Evolutionary conservation across 2,113 vertebrate species (phyloP), one percentile per base, ranked within the genome.

Genomic region (Maccullochella peelii): DNA sequence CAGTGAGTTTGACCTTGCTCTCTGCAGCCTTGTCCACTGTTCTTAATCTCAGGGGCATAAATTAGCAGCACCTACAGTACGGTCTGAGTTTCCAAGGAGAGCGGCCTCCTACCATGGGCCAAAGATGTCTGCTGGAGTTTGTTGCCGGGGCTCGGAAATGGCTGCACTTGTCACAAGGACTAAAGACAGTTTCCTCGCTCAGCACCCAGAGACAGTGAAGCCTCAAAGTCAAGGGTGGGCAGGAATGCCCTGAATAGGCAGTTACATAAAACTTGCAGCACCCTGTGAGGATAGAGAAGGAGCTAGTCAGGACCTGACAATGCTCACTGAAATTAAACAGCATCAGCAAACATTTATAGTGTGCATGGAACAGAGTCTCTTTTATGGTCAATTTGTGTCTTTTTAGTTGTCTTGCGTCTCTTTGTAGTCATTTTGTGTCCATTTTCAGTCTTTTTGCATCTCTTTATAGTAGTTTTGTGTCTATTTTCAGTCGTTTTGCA

Each of bases 201-300:
- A 80, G 86, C 90, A 84, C 86, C 89, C 79, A 84, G 78, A 94
- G 85, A 94, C 91, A 94, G 91, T 76, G 77, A 92, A 87, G 91
- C 90, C 84, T 93, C 91, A 91, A 91, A 94, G 92, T 92, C 89
- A 90, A 92, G 91, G 91, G 91, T 91, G 92, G 83, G 88, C 86
- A 92, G 91, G 90, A 95, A 90, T 92, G 93, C 84, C 89, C 91
- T 93, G 92, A 94, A 94, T 88, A 93, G 91, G 77, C 77, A 47
- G 90, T 92, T 94, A 94, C 88, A 81, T 93, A 93, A 94, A 94
- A 90, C 80, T 90, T 71, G 38, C 85, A 87, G 91, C 77, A 65
- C 87, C 83, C 81, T 84, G 91, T 23, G 90, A 89, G 88, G 83
- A 87, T 12, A 67, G 79, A 88, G 79, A 86, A 77, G 73, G 80